Evolutionary conservation across 2,888 invertebrate species (phyloP).

Genomic region (Lampropteryx suffumata): DNA sequence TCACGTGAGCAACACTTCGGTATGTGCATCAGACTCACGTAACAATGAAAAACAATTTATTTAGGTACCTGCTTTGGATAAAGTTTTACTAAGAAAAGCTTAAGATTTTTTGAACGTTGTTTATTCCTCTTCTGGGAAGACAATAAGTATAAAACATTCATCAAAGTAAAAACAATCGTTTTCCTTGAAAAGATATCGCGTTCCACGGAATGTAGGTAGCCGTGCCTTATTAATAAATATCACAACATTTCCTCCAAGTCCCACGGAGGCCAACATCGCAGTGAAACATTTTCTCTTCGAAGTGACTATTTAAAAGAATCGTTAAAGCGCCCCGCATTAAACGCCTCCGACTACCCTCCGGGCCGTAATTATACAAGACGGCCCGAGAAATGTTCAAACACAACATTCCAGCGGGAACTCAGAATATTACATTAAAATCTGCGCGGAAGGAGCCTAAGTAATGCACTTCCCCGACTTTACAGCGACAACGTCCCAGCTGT

Average conservation of each 20-base stretch:
- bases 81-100: no score
- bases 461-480: constrained; percentile 49
- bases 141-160: background rate
- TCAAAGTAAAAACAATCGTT: background rate
- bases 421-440: constrained; percentile 56
- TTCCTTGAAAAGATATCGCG: background rate
- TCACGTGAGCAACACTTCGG: no score
- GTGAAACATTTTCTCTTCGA: constrained; percentile 36
- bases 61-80: no score
- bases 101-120: background rate
- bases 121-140: no score
- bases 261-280: constrained; percentile 9
- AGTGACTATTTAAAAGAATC: constrained; percentile 40
- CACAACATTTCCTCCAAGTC: background rate
- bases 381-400: constrained; percentile 44
- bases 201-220: background rate
- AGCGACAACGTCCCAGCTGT: constrained; percentile 38
- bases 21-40: no score
- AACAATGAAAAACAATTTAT: no score
- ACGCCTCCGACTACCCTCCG: constrained; percentile 32
- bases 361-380: constrained; percentile 46
- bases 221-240: constrained; percentile 4
- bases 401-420: constrained; percentile 47
- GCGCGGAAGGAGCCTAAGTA: constrained; percentile 47
- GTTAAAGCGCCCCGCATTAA: constrained; percentile 42